Percentiles rank a stretch among this genome's conserved stretches.
phyloP scores from a whole-genome alignment of 92 coral and sea anemone genomes.

The Parazoanthus atlanticus region DNA sequence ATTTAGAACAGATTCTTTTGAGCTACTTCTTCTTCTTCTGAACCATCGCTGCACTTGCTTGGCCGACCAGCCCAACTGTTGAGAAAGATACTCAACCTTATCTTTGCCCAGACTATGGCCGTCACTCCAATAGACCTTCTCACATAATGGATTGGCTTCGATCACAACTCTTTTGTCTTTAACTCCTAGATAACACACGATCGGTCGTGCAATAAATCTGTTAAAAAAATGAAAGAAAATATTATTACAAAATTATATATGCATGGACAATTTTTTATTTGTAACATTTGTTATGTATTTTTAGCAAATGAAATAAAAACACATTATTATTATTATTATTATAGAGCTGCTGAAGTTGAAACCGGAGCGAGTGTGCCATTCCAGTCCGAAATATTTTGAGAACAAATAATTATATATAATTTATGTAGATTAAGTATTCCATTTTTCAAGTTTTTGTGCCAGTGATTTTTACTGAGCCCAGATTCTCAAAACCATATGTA shows the following conservation, averaged over 20 bases:
- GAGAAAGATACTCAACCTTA: constrained; percentile 33
- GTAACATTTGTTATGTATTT: no score
- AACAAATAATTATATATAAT: no score
- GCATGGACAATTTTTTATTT: not conserved
- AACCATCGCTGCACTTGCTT: constrained; percentile 62
- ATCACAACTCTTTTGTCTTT: constrained; percentile 41
- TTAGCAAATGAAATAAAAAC: no score
- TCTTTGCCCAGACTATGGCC: constrained; percentile 36
- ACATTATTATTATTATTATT: no score
- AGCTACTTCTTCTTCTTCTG: constrained; percentile 46
- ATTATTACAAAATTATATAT: not conserved
- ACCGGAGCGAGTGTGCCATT: not conserved
- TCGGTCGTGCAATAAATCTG: constrained; percentile 59
- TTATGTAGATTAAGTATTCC: no score
- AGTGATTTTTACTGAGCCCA: no score
- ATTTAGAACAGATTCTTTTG: constrained; percentile 31
- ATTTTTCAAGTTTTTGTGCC: no score
- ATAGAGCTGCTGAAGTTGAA: not conserved
- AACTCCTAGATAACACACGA: constrained; percentile 61
- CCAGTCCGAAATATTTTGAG: no score
- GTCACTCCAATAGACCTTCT: constrained; percentile 32
- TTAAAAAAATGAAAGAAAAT: not conserved
- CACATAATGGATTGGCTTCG: constrained; percentile 42
- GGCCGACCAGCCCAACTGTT: constrained; percentile 56
- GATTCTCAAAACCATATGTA: no score